Evolutionary conservation across 35 echinoderm and acorn worm species (phyloP).

Genomic region (Lytechinus pictus): DNA sequence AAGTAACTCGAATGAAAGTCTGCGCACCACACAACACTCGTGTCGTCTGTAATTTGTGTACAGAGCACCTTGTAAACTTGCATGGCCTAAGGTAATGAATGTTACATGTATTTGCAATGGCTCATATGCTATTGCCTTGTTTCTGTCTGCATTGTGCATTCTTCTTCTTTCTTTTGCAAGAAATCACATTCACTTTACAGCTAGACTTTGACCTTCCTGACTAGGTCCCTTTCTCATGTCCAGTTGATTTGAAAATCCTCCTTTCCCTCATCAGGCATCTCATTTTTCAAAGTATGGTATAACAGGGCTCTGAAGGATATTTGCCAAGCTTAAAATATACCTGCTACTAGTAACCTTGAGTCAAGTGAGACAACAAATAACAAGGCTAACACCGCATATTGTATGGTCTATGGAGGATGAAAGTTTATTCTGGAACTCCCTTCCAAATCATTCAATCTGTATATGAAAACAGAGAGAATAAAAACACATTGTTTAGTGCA

Average conservation of each 20-base stretch:
- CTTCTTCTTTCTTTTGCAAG: not conserved
- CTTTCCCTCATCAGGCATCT: not conserved
- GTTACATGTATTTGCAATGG: not conserved
- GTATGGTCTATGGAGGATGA: too few species aligned
- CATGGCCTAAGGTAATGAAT: slow-evolving; percentile 24
- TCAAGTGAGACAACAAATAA: too few species aligned
- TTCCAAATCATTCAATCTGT: too few species aligned
- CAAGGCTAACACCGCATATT: too few species aligned
- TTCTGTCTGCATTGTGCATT: not conserved
- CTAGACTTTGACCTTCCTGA: not conserved
- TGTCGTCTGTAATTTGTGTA: slow-evolving; percentile 13
- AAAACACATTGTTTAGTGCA: too few species aligned
- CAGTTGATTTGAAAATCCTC: not conserved
- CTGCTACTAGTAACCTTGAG: too few species aligned
- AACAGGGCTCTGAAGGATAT: too few species aligned
- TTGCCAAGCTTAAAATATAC: too few species aligned
- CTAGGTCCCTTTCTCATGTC: not conserved
- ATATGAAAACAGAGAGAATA: too few species aligned
- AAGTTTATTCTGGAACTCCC: too few species aligned
- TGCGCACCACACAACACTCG: slow-evolving; percentile 13
- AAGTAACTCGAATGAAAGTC: not conserved
- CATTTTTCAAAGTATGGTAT: not conserved
- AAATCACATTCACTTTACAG: not conserved
- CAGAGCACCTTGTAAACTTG: not conserved
- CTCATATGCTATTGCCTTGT: not conserved